A percentile compares a stretch with the other conserved stretches of the same genome.
These are phyloP conservation scores for Copsychus sechellarum DNA, from an alignment of 2,113 vertebrate genomes.

Conservation along the genomic window DNA sequence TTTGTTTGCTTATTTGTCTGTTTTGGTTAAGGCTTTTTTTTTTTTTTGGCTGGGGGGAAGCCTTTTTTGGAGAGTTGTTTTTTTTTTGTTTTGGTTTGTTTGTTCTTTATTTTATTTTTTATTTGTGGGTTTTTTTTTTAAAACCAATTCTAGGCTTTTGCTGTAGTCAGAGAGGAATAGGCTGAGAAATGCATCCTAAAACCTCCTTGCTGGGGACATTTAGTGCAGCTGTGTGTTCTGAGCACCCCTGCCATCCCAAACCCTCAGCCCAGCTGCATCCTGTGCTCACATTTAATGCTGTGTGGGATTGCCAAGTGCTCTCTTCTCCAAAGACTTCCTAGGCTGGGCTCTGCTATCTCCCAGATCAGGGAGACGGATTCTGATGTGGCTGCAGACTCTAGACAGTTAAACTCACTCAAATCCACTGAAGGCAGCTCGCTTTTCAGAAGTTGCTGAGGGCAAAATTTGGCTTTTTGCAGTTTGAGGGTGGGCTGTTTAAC, in stretches of 20 bases:
- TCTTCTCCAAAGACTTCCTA: constrained; percentile 10
- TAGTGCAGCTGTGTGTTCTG: neutral
- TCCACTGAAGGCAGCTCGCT: constrained; percentile 44
- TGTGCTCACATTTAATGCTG: neutral
- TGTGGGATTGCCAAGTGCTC: constrained; percentile 31
- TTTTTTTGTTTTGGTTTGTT: neutral
- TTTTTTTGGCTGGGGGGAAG: neutral
- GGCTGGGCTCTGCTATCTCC: constrained; percentile 38
- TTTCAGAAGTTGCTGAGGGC: constrained; percentile 52
- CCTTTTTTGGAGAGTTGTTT: neutral
- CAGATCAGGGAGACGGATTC: constrained; percentile 51
- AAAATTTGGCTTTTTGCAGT: constrained; percentile 50
- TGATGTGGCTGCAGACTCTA: constrained; percentile 63
- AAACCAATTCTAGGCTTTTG: neutral
- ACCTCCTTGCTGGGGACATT: neutral
- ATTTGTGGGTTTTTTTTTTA: neutral
- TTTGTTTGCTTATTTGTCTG: neutral
- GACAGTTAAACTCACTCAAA: constrained; percentile 55
- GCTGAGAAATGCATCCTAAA: neutral
- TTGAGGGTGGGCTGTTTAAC: constrained; percentile 64
- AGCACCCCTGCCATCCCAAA: neutral
- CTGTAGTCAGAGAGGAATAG: neutral
- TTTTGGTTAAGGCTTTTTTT: neutral
- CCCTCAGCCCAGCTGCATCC: neutral
- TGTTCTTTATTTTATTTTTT: neutral